A percentile compares a stretch with the other conserved stretches of the same genome.
These are phyloP conservation scores for Eriocheir sinensis DNA, from an alignment of 1,140 invertebrate genomes.

Conservation along the genomic window DNA sequence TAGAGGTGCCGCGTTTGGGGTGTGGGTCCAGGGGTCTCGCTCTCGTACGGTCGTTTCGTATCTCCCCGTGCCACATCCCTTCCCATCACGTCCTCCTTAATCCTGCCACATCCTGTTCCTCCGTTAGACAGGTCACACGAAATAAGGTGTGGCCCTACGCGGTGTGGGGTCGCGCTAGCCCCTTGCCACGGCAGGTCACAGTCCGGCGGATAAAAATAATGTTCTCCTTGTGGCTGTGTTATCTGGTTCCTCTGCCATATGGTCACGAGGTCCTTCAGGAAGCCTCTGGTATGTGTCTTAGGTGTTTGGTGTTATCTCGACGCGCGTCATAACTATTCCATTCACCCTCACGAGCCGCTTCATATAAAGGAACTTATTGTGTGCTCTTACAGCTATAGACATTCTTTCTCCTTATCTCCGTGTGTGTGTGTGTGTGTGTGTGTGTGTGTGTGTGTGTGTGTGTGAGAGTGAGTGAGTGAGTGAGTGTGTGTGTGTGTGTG, in stretches of 20 bases:
- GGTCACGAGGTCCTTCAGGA: background rate
- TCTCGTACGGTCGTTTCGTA: background rate
- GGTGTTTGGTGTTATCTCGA: background rate
- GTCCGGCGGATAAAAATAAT: too few relatives aligned
- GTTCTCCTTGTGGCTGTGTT: background rate
- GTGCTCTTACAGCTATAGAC: background rate
- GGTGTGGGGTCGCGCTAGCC: background rate
- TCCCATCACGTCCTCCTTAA: conserved; percentile 3
- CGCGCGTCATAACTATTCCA: background rate
- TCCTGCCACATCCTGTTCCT: conserved; percentile 11
- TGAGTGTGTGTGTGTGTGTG: too few relatives aligned
- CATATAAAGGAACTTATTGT: background rate
- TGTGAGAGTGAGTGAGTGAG: too few relatives aligned
- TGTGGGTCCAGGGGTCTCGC: background rate
- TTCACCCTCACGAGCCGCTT: background rate
- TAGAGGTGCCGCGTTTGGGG: conserved; percentile 17
- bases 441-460: too few relatives aligned
- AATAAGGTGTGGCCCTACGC: background rate
- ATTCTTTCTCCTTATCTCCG: background rate
- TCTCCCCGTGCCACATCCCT: conserved; percentile 11
- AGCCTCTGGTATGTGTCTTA: background rate
- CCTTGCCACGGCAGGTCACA: background rate
- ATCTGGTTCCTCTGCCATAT: background rate
- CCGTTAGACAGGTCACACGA: background rate
- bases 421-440: too few relatives aligned